Base-by-base conservation (phyloP, 2,113 vertebrate species). In the Emydura subglobosa region DNA sequence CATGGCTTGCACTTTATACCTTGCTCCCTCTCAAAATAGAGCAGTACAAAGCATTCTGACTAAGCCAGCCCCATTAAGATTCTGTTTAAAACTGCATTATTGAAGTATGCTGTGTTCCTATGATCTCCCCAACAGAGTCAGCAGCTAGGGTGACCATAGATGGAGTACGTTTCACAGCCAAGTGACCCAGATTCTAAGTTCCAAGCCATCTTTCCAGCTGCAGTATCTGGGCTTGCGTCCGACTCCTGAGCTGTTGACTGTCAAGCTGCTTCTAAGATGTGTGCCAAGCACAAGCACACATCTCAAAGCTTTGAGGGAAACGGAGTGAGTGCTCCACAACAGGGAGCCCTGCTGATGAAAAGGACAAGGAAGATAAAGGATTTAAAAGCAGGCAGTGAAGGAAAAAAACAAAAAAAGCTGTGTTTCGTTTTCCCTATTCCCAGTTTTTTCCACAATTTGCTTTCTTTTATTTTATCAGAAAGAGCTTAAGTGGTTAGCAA, bases 191-290 rank as follows among this genome's bases (percentile, higher is more conserved):
- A 95, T 95, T 92, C 93, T 95, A 92, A 51, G 93, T 91, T 83
- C 92, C 87, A 92, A 97, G 85, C 88, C 93, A 95, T 93, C 83
- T 79, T 91, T 87, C 91, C 96, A 96, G 95, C 90, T 95, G 94
- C 93, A 90, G 87, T 10, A 39, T 6, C 93, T 91, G 87, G 95
- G 91, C 94, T 95, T 82, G 34, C 1, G 0, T 91, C 92, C 0
- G 42, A 95, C 81, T 50, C 53, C 88, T 97, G 95, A 93, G 96
- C 87, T 94, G 85, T 0, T 96, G 92, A 92, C 83, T 94, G 90
- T 91, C 87, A 95, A 92, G 90, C 90, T 96, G 85, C 47, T 89
- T 84, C 78, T 2, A 3, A 86, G 74, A 83, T 68, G 74, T 12
- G 3, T 88, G 96, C 94, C 94, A 97, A 93, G 59, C 0, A 0